Evolutionary conservation across 2,888 invertebrate genomes (phyloP).

Genomic region (Doris montereyensis): DNA sequence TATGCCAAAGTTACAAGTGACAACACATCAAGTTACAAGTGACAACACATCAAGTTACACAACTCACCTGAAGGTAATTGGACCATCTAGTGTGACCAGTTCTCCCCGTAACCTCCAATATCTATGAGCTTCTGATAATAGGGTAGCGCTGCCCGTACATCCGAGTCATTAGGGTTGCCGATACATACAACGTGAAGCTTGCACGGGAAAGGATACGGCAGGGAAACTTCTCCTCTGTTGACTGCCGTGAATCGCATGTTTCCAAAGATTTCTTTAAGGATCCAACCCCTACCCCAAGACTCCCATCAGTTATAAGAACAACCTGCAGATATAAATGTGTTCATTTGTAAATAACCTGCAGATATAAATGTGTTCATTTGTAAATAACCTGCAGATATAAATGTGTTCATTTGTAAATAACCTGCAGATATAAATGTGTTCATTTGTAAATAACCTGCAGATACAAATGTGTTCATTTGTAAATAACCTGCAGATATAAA

Average conservation of each 20-base stretch:
- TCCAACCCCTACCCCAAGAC: slow-evolving; percentile 80
- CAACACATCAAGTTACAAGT: no score
- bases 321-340: slow-evolving; percentile 74
- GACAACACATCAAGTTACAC: no score
- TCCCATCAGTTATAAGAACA: slow-evolving; percentile 84
- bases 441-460: no score
- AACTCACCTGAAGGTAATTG: slow-evolving; percentile 43
- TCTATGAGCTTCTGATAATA: slow-evolving; percentile 87
- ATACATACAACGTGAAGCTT: slow-evolving; percentile 79
- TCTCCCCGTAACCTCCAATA: slow-evolving; percentile 77
- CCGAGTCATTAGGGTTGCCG: slow-evolving; percentile 69
- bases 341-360: no score
- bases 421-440: no score
- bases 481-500: no score
- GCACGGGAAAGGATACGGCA: slow-evolving; percentile 86
- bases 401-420: no score
- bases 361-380: no score
- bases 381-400: no score
- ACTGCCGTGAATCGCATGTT: slow-evolving; percentile 50
- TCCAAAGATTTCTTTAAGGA: slow-evolving; percentile 77
- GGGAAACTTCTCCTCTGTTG: slow-evolving; percentile 76
- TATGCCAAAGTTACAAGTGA: no score
- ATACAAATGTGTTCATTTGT: no score
- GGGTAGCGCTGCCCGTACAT: slow-evolving; percentile 77
- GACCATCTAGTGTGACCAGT: slow-evolving; percentile 69